Percentiles rank a stretch among this genome's conserved stretches.
phyloP scores from a whole-genome alignment of 2,888 invertebrate species.

The Drosophila peninsularis region DNA sequence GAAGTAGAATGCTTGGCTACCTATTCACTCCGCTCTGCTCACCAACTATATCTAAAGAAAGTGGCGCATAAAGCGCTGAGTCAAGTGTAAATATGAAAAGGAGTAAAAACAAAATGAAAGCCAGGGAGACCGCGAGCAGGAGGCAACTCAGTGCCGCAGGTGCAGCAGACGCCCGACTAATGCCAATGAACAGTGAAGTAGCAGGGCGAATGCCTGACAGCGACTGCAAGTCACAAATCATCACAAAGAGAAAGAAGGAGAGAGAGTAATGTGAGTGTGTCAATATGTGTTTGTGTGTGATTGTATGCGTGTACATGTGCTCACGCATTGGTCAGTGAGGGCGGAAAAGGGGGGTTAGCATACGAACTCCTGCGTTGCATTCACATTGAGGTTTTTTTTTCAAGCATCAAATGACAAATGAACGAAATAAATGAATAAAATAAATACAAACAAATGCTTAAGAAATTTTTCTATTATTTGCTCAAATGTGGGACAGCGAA shows the following conservation, averaged over 20 bases:
- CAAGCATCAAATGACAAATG: constrained; percentile 46
- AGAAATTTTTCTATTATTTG: constrained; percentile 58
- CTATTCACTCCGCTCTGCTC: constrained; percentile 10
- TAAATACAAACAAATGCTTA: constrained; percentile 52
- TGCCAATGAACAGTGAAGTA: constrained; percentile 79
- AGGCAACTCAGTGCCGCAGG: constrained; percentile 46
- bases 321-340: constrained; percentile 26
- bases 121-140: background rate
- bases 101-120: background rate
- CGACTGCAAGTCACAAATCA: constrained; percentile 41
- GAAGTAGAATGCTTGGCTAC: constrained; percentile 59
- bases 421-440: constrained; percentile 23
- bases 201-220: constrained; percentile 45
- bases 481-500: constrained; percentile 62
- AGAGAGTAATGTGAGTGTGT: constrained; percentile 1
- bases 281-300: background rate
- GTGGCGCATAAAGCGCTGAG: constrained; percentile 41
- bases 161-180: constrained; percentile 49
- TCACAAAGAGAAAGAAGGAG: constrained; percentile 33
- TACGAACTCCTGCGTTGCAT: constrained; percentile 33
- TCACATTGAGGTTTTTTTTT: constrained; percentile 33
- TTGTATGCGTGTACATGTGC: constrained; percentile 13
- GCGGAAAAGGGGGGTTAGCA: constrained; percentile 21
- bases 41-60: constrained; percentile 30
- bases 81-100: constrained; percentile 48